Conservation (phyloP, 2,888 invertebrate genomes). For the Drosophila pseudotakahashii region DNA sequence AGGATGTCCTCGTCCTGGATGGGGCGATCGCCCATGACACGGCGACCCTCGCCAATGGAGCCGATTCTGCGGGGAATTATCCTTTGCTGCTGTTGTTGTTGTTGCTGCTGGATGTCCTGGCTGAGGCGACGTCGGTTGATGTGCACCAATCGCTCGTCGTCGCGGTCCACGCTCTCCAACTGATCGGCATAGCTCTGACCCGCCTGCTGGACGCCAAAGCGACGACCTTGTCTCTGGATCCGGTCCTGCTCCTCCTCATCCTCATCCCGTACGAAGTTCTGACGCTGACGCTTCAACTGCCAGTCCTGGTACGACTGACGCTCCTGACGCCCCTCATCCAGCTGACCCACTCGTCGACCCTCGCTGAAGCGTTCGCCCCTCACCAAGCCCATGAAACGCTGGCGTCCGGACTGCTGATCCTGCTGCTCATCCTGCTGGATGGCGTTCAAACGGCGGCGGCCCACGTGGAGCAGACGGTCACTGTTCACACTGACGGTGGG, state of each 20-base stretch:
- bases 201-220: conserved; percentile 13
- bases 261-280: conserved; percentile 1
- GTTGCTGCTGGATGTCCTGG: conserved; percentile 28
- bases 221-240: conserved; percentile 1
- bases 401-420: conserved; percentile 17
- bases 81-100: conserved; percentile 20
- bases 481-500: conserved; percentile 50
- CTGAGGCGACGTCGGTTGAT: conserved; percentile 60
- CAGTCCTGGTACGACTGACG: conserved; percentile 14
- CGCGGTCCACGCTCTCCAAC: conserved; percentile 45
- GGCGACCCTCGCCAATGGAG: conserved; percentile 58
- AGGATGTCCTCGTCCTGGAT: conserved; percentile 53
- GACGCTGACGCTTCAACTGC: conserved; percentile 22
- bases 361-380: conserved; percentile 45
- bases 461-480: conserved; percentile 56
- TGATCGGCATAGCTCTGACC: conserved; percentile 36
- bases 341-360: conserved; percentile 46
- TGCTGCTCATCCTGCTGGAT: conserved; percentile 13
- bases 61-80: conserved; percentile 32
- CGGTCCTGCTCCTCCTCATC: background rate
- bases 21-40: conserved; percentile 36
- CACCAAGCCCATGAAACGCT: conserved; percentile 20
- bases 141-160: conserved; percentile 64
- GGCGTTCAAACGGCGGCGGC: conserved; percentile 59
- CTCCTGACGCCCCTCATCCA: conserved; percentile 7